Evolutionary conservation across 2,888 invertebrate genomes (phyloP), one percentile per base, ranked within the genome.

Genomic region (Protophormia terraenovae): DNA sequence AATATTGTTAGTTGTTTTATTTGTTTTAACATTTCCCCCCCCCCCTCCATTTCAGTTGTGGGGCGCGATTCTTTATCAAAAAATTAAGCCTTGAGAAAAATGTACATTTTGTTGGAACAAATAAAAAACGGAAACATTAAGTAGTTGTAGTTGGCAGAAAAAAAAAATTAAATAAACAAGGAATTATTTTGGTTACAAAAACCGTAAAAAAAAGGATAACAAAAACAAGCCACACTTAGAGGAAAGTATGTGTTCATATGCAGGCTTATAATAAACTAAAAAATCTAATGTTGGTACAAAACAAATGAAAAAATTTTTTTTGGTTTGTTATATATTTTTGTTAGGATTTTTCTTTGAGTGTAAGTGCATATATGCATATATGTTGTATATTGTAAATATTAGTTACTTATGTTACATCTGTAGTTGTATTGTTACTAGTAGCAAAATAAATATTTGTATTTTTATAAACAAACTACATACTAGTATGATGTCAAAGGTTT

Each of bases 81-180:
- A n/a, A 66, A 55, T 72, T 58, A 73, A 80, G 80, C 80, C 80
- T 80, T 80, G 77, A 53, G 80, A 66, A 50, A 66, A 66, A 80
- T 73, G 16, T 80, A 55, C 22, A 12, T 72, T 53, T 79, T 66
- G 47, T 53, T 8, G 16, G 19, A 69, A 76, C 38, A 81, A 75
- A 81, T 67, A 80, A 67, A 55, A 73, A 73, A 47, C 24, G 60
- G 45, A 73, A 80, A 75, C 50, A 69, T 75, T 81, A 75, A 81
- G 75, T 81, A 81, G 75, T 72, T 50, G 64, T 22, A 64, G 62
- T 64, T 32, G 62, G 10, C 29, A 24, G 5, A 35, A 24, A 50
- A 62, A 47, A 47, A 29, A 66, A 32, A 55, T 29, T 27, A 38
- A 64, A 19, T 8, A 35, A 50, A 77, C 76, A 77, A 58, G 58